Evolutionary conservation across 2,888 invertebrate species (phyloP), one percentile per base, ranked within the genome.

Genomic region (Ferrisia virgata): DNA sequence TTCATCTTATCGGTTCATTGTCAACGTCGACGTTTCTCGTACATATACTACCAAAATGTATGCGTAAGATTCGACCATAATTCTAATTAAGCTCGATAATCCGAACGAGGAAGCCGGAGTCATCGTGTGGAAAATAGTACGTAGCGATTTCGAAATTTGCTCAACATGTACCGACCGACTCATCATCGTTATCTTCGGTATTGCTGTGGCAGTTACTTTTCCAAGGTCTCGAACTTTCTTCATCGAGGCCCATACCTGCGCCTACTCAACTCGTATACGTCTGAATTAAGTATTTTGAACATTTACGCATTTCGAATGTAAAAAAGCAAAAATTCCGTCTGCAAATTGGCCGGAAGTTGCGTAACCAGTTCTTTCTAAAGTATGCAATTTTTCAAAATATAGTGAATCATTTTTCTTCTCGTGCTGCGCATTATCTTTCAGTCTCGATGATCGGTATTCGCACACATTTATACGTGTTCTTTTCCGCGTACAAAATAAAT

Each of bases 1-100:
- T 76, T 76, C 72, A 76, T 76, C 36, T 8, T 18, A 9, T 36
- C 72, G 36, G 72, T 76, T 76, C 72, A 76, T 76, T 76, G 72
- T 76, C 72, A 76, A 25, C n/a, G 18, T 76, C 72, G 36, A 28
- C 33, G 6, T 40, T 40, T n/a, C n/a, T n/a, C n/a, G n/a, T n/a
- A n/a, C n/a, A n/a, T n/a, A n/a, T n/a, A n/a, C n/a, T n/a, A n/a
- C n/a, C n/a, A n/a, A n/a, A n/a, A n/a, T n/a, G n/a, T n/a, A n/a
- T n/a, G n/a, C n/a, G n/a, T n/a, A n/a, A n/a, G n/a, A n/a, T n/a
- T n/a, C n/a, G n/a, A n/a, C n/a, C n/a, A n/a, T n/a, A n/a, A n/a
- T n/a, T n/a, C n/a, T 64, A 64, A 64, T 64, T 64, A 64, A 31
- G 4, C 28, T 15, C 53, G 53, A 0, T 5, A n/a, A 3, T 22